A percentile compares a stretch with the other conserved stretches of the same genome.
phyloP scores from a whole-genome alignment of 2,797 vertebrate species.

The Eulemur coronatus region DNA sequence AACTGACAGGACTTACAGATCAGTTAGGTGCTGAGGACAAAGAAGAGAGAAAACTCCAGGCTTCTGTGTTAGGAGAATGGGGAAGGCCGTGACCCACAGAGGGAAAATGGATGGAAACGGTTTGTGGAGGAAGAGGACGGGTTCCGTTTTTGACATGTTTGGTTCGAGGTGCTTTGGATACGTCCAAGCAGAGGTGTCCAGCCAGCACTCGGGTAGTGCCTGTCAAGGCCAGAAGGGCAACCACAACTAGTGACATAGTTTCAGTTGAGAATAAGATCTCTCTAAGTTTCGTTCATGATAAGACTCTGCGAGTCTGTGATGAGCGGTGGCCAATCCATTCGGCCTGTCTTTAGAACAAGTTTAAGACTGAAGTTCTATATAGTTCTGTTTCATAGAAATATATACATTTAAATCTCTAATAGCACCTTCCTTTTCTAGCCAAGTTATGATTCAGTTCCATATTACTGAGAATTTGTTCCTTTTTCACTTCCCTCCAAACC shows the following conservation, averaged over 20 bases:
- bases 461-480: not conserved
- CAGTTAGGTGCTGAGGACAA: not conserved
- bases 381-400: not conserved
- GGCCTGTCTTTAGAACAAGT: not conserved
- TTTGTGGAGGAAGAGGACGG: not conserved
- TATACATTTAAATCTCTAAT: not conserved
- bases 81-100: too few relatives aligned
- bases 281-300: not conserved
- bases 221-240: too few relatives aligned
- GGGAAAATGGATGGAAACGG: not conserved
- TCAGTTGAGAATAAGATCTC: not conserved
- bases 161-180: not conserved
- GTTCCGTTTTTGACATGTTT: not conserved
- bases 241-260: not conserved
- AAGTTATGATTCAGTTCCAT: not conserved
- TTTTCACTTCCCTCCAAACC: slow-evolving; percentile 8
- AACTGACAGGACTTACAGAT: not conserved
- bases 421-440: not conserved
- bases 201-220: not conserved
- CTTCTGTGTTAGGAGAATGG: not conserved
- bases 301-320: not conserved
- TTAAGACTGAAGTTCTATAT: not conserved
- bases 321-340: not conserved
- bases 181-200: not conserved
- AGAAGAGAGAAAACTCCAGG: not conserved